A percentile compares a stretch with the other conserved stretches of the same genome.
Conservation (phyloP, 1,140 invertebrate species). For the Ceratosolen fusciceps region DNA sequence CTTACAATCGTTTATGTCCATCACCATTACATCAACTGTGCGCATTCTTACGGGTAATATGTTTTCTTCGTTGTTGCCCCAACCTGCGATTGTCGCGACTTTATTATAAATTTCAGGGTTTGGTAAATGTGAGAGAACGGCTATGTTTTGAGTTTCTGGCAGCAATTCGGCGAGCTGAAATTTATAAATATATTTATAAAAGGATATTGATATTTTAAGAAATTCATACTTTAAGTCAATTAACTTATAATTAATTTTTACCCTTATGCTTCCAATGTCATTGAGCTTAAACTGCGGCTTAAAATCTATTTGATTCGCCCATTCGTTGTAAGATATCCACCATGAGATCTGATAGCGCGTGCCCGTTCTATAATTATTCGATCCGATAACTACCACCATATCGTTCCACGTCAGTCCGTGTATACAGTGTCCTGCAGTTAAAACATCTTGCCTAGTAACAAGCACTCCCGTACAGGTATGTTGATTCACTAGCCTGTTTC, state of each 20-base stretch:
- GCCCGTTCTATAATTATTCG: not conserved
- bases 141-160: not conserved
- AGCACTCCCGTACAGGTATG: not conserved
- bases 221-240: too few species aligned
- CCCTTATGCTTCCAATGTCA: not conserved
- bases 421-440: not conserved
- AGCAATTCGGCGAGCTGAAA: too few species aligned
- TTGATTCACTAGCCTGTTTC: too few species aligned
- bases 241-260: too few species aligned
- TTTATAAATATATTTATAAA: too few species aligned
- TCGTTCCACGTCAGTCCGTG: not conserved
- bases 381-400: not conserved
- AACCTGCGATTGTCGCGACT: not conserved
- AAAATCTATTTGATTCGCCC: not conserved
- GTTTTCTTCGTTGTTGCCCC: not conserved
- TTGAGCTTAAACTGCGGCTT: not conserved
- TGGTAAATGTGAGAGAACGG: not conserved
- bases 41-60: not conserved
- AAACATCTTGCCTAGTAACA: not conserved
- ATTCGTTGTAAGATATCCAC: constrained; percentile 5
- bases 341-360: not conserved
- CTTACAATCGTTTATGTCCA: not conserved
- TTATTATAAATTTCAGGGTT: not conserved
- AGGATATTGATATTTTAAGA: too few species aligned
- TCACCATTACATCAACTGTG: not conserved